A percentile compares a stretch with the other conserved stretches of the same genome.
phyloP scores from a whole-genome alignment of 2,888 invertebrate genomes.

The Melieria picta region DNA sequence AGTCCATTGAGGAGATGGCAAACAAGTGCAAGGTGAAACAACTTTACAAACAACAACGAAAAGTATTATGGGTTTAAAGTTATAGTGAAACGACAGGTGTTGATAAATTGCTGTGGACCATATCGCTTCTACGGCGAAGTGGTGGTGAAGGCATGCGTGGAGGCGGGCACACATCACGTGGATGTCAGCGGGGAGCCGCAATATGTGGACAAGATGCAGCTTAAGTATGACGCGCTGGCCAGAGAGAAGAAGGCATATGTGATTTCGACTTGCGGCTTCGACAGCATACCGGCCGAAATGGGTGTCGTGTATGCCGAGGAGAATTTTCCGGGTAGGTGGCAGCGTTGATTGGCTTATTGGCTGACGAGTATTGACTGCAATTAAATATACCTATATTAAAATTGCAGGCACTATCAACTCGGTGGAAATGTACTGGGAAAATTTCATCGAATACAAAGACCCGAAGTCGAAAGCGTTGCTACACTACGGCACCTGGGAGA shows the following conservation, averaged over 20 bases:
- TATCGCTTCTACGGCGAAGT: conserved; percentile 43
- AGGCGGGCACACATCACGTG: conserved; percentile 43
- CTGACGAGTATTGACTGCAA: background rate
- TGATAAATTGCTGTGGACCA: conserved; percentile 45
- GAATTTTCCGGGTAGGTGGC: conserved; percentile 39
- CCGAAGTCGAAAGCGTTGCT: conserved; percentile 36
- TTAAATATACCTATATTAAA: background rate
- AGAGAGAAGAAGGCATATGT: conserved; percentile 38
- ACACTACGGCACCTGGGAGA: conserved; percentile 43
- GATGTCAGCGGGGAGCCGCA: conserved; percentile 44
- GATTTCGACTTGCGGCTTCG: conserved; percentile 41
- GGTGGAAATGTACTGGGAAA: conserved; percentile 43
- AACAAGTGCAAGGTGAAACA: conserved; percentile 41
- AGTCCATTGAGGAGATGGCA: conserved; percentile 41
- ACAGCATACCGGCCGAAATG: conserved; percentile 43
- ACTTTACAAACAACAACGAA: background rate
- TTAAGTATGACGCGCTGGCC: conserved; percentile 42
- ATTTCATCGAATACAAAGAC: conserved; percentile 34
- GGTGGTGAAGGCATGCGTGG: conserved; percentile 43
- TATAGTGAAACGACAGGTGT: conserved; percentile 30
- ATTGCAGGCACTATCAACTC: conserved; percentile 43
- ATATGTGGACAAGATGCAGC: conserved; percentile 41
- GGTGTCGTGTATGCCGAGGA: conserved; percentile 41
- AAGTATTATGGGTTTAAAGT: background rate
- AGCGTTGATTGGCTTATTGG: background rate